Evolutionary conservation across 2,888 invertebrate genomes (phyloP).

Genomic region (Sarcophaga caerulescens): DNA sequence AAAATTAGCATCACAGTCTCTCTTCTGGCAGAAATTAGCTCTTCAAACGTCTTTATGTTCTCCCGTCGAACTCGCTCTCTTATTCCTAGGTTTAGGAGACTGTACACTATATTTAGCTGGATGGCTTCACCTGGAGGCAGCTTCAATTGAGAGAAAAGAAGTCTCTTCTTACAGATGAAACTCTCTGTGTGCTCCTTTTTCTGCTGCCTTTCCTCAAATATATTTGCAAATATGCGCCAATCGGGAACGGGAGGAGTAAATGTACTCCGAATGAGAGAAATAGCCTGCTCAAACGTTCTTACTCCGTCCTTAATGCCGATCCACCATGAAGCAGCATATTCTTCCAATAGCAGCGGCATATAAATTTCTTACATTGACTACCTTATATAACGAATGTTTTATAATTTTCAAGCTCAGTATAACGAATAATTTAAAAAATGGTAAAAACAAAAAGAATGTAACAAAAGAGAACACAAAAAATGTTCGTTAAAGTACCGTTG

Average conservation of each 20-base stretch:
- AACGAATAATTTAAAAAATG: no score
- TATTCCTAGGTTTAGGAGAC: no score
- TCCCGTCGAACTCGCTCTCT: slow-evolving; percentile 48
- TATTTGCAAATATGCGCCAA: slow-evolving; percentile 46
- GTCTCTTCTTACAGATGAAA: slow-evolving; percentile 48
- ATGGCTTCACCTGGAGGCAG: slow-evolving; percentile 25
- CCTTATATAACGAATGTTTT: no score
- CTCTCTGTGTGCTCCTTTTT: slow-evolving; percentile 33
- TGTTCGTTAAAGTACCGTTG: no score
- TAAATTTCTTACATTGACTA: no score
- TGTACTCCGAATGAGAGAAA: slow-evolving; percentile 40
- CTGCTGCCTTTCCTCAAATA: slow-evolving; percentile 47
- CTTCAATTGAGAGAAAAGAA: slow-evolving; percentile 46
- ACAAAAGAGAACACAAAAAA: no score
- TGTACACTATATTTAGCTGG: no score
- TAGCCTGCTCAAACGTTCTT: no score
- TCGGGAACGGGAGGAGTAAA: slow-evolving; percentile 46
- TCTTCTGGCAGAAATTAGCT: slow-evolving; percentile 33
- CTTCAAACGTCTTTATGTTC: slow-evolving; percentile 27
- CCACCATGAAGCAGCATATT: slow-evolving; percentile 67
- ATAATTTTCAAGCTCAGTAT: no score
- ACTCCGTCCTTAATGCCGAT: slow-evolving; percentile 33
- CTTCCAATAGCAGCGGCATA: slow-evolving; percentile 60
- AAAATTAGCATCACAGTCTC: slow-evolving; percentile 50
- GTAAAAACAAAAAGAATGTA: no score